Evolutionary conservation across 2,113 vertebrate species (phyloP), one percentile per base, ranked within the genome.

Genomic region (Etheostoma spectabile): DNA sequence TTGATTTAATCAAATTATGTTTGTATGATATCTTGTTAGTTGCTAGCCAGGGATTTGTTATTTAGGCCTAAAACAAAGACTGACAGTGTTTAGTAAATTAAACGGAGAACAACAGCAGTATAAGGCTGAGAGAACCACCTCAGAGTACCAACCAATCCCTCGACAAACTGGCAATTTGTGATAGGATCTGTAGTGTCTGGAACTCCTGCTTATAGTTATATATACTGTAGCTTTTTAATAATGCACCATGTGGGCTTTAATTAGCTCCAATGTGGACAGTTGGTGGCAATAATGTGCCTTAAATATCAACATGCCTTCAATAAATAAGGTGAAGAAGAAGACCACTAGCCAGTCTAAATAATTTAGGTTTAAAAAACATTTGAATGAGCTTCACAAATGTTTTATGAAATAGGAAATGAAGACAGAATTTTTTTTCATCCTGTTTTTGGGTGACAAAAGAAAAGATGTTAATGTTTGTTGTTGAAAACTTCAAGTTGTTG

Each of bases 271-370:
- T 30, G 12, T 46, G 55, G 48, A 71, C 85, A 88, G 70, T 24
- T 85, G 79, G 80, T 82, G 86, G 87, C 69, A 78, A 49, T 79
- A 82, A 61, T 53, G 72, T 70, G 65, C 64, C 85, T 79, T 74
- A 62, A 77, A 79, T 77, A 18, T 3, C 46, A 72, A 15, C 56
- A 84, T 8, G 3, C 49, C 38, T 16, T 15, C 3, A 48, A 27
- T 8, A 8, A 60, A 38, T 8, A 35, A 14, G 19, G 8, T 24
- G 27, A 49, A 46, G 4, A 46, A 33, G 16, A 67, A 4, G 22
- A 45, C 10, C 14, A 22, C 5, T 6, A 61, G 21, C 19, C 38
- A n/a, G 3, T 62, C 5, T 61, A 5, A 45, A 33, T 51, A 52
- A 22, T 22, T 0, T 5, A 19, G 6, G 56, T 53, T 74, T 63